Evolutionary conservation across 1,140 invertebrate genomes (phyloP), one percentile per base, ranked within the genome.

Genomic region (Paralvinella palmiformis): DNA sequence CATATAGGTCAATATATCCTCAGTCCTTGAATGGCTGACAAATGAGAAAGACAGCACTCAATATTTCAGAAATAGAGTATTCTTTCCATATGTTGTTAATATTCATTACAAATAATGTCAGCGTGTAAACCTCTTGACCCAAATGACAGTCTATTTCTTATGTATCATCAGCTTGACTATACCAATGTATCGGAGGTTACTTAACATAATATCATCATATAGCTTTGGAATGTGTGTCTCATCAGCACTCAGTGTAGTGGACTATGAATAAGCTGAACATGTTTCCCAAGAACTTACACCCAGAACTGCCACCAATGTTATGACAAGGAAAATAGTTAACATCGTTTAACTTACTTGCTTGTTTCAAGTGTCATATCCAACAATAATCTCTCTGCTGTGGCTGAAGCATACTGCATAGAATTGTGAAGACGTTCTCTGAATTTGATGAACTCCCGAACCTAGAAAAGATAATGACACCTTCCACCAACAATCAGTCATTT

Each of bases 361-460:
- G 79, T 75, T 56, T 84, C 75, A 68, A 84, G 79, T 33, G 90
- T 85, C 63, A 94, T 78, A 75, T 90, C 89, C 32, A 92, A 80
- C 31, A 94, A 78, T 78, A 90, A 87, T 63, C 87, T 86, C 79
- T 95, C 92, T 22, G 90, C 84, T 1, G 86, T 88, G 20, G 88
- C 86, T 64, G 85, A 83, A 7, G 87, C 86, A 78, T 88, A 89
- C 79, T 94, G 90, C 53, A 92, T 81, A 62, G 93, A 95, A 72
- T 89, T 87, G 64, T 90, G 87, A 36, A 96, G 77, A 62, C 88
- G 83, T 73, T 90, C 87, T 69, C 88, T 85, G 73, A 94, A 91
- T 71, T 91, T 87, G 63, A 92, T 86, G 78, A 96, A 91, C 79
- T 96, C 92, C 69, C 89, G 85, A 69, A 96, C 87, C 80, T 81